phyloP scores from a whole-genome alignment of 2,888 invertebrate genomes.

The Eurytoma adleriae region DNA sequence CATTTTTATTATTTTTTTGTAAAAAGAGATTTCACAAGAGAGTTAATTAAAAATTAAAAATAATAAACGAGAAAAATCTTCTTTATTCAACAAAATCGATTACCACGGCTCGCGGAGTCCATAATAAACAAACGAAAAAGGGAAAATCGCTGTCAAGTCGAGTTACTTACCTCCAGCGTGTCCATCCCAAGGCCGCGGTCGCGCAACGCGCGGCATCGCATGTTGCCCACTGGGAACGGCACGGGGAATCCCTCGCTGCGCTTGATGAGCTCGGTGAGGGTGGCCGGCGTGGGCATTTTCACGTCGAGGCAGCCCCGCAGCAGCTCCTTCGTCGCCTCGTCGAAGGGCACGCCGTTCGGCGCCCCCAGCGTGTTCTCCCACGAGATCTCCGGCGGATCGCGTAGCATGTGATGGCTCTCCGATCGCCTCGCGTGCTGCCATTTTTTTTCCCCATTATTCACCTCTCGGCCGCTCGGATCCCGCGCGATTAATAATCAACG shows the following conservation, averaged over 20 bases:
- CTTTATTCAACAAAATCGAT: too few relatives aligned
- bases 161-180: constrained; percentile 65
- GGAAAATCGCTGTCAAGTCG: not conserved
- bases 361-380: constrained; percentile 72
- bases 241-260: constrained; percentile 74
- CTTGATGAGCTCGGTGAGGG: constrained; percentile 68
- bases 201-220: constrained; percentile 67
- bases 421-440: constrained; percentile 39
- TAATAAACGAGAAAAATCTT: too few relatives aligned
- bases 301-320: constrained; percentile 66
- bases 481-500: not conserved
- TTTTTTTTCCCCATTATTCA: too few relatives aligned
- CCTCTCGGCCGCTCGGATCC: too few relatives aligned
- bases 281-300: constrained; percentile 65
- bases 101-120: not conserved
- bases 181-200: constrained; percentile 66
- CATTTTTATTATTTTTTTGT: too few relatives aligned
- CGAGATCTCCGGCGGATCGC: constrained; percentile 71
- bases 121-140: not conserved
- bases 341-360: constrained; percentile 70
- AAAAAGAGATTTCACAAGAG: too few relatives aligned
- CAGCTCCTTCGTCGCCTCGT: constrained; percentile 70
- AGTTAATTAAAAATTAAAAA: too few relatives aligned
- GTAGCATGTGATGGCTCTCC: constrained; percentile 49
- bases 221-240: constrained; percentile 73